A percentile compares a stretch with the other conserved stretches of the same genome.
phyloP scores from a whole-genome alignment of 2,888 invertebrate species.

The Ophioninae sp. region DNA sequence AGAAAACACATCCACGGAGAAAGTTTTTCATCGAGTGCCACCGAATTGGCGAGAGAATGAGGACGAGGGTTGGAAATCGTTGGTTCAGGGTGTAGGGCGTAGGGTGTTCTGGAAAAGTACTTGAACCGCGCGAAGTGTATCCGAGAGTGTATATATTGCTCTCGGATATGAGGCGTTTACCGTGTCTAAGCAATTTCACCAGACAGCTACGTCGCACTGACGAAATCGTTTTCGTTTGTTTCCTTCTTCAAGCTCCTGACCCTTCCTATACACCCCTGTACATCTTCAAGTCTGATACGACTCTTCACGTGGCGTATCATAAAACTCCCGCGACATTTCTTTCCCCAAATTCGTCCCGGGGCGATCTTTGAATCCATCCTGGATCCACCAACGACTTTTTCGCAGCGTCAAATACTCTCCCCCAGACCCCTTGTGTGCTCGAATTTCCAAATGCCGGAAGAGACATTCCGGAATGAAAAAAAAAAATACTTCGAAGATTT shows the following conservation, averaged over 20 bases:
- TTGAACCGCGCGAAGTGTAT: not conserved
- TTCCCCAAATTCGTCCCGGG: conserved; percentile 14
- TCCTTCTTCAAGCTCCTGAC: not conserved
- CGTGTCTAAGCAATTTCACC: conserved; percentile 60
- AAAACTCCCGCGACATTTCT: conserved; percentile 44
- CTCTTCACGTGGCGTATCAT: conserved; percentile 39
- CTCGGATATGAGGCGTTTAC: conserved; percentile 54
- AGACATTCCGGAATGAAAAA: not conserved
- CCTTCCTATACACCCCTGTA: not conserved
- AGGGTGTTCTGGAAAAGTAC: conserved; percentile 21
- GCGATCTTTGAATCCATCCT: conserved; percentile 11
- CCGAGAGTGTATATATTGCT: conserved; percentile 26
- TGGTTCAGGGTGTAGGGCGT: conserved; percentile 35
- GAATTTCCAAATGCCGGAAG: not conserved
- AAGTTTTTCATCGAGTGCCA: conserved; percentile 45
- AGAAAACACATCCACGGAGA: conserved; percentile 11
- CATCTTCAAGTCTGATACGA: conserved; percentile 50
- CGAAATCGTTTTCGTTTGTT: conserved; percentile 59
- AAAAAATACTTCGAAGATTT: not conserved
- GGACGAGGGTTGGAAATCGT: conserved; percentile 38
- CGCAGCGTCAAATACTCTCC: conserved; percentile 14
- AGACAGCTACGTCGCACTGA: conserved; percentile 54
- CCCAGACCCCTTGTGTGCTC: too few species aligned
- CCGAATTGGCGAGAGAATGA: conserved; percentile 50
- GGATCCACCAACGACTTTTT: conserved; percentile 32